phyloP scores from a whole-genome alignment of 2,888 invertebrate genomes.

The Timema podura region DNA sequence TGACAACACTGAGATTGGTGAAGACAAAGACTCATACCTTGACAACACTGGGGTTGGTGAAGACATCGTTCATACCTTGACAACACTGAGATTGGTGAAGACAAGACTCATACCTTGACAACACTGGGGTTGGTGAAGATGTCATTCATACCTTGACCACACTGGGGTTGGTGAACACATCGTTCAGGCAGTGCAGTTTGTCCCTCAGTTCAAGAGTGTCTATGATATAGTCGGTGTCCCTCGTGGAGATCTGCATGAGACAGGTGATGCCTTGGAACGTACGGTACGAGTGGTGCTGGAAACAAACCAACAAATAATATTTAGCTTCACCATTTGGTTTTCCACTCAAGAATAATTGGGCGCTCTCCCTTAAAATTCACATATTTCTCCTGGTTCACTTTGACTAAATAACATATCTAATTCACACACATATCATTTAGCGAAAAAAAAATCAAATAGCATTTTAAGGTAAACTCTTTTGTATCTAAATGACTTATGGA shows the following conservation, averaged over 20 bases:
- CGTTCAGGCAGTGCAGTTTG: constrained; percentile 76
- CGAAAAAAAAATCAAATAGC: no score
- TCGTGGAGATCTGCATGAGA: constrained; percentile 89
- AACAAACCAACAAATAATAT: constrained; percentile 25
- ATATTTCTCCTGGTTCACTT: background rate
- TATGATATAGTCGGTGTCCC: constrained; percentile 76
- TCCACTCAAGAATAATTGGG: background rate
- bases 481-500: no score
- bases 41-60: no score
- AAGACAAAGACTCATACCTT: no score
- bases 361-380: background rate
- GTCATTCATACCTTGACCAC: constrained; percentile 70
- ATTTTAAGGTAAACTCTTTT: no score
- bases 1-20: no score
- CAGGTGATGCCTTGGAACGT: constrained; percentile 94
- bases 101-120: no score
- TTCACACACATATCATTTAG: no score
- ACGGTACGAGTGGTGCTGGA: constrained; percentile 83
- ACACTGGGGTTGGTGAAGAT: no score
- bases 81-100: no score
- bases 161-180: constrained; percentile 82
- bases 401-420: background rate
- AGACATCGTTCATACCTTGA: no score
- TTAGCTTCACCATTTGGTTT: background rate
- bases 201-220: constrained; percentile 83